Base-by-base conservation (phyloP, 2,888 invertebrate genomes). In the Germaria angustata region DNA sequence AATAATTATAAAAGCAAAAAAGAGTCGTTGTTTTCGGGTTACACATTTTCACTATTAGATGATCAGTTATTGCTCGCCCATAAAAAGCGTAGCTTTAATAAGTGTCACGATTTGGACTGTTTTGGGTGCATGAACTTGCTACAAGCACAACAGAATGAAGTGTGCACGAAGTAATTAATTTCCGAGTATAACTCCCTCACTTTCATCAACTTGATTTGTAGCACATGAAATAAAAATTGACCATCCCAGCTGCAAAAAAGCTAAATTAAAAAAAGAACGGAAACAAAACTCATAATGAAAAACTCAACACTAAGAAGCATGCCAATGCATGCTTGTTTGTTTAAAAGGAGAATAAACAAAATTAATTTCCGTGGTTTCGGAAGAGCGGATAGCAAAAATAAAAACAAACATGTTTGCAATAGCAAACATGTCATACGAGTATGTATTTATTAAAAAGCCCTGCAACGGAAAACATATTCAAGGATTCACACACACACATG, bases 361-460 rank as follows among this genome's bases (percentile, higher is more conserved):
- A 53, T 71, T 65, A 55, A 75, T 75, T 75, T 75, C 75, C 75
- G 55, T 53, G 65, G 65, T 65, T 65, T 57, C 7, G 15, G 13
- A 44, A 46, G 46, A 55, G 17, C 22, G 46, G 11, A 32, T 13
- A 55, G 20, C 49, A 39, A 36, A 53, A 59, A 22, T 34, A 4
- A 32, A 28, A 20, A 34, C 20, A 15, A 57, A 55, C 34, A 15
- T 24, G n/a, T 11, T 51, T 36, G 11, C 20, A 65, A 55, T 57
- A 72, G 57, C 71, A 71, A 78, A 78, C 57, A 79, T 79, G 72
- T 66, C 66, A 6, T 28, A 5, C 28, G n/a, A n/a, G n/a, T n/a
- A n/a, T n/a, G 66, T 51, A 77, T 72, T 34, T 72, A 46, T 17
- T 1, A 36, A 36, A 32, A 49, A 66, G 34, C n/a, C 53, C n/a